Evolutionary conservation across 2,113 vertebrate species (phyloP).

Genomic region (Seriola rivoliana): DNA sequence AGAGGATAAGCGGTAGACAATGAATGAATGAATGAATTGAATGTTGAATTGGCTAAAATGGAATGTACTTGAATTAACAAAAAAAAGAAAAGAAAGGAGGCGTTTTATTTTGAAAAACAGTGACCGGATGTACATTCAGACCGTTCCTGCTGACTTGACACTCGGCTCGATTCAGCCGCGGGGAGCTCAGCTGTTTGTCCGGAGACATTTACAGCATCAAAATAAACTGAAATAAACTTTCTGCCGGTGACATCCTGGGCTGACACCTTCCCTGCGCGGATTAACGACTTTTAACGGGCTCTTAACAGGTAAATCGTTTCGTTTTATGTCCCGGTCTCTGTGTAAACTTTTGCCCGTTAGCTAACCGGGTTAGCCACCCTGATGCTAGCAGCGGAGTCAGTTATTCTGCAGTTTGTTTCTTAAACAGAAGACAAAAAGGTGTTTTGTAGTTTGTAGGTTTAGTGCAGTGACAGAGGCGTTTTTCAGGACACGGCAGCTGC

Average conservation of each 20-base stretch:
- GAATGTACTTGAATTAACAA: too few species aligned
- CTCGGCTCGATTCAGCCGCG: neutral
- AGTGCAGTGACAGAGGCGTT: too few species aligned
- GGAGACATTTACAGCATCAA: neutral
- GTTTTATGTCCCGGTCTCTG: neutral
- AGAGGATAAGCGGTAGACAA: too few species aligned
- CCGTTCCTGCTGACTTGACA: neutral
- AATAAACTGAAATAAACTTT: neutral
- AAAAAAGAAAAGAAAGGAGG: too few species aligned
- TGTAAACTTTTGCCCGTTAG: conserved; percentile 28
- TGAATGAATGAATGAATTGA: too few species aligned
- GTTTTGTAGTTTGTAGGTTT: too few species aligned
- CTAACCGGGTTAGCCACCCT: conserved; percentile 36
- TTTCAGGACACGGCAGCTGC: too few species aligned
- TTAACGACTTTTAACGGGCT: neutral
- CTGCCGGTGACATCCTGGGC: fast-evolving
- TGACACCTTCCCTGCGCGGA: fast-evolving
- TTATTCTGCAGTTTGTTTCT: neutral
- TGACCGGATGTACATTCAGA: neutral
- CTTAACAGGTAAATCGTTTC: neutral
- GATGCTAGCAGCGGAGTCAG: conserved; percentile 32
- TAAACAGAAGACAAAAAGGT: too few species aligned
- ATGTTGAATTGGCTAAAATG: too few species aligned
- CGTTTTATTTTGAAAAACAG: conserved; percentile 2
- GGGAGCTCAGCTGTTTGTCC: neutral